Base-by-base conservation (phyloP, 2,888 invertebrate genomes). In the Azorinus chamasolen region DNA sequence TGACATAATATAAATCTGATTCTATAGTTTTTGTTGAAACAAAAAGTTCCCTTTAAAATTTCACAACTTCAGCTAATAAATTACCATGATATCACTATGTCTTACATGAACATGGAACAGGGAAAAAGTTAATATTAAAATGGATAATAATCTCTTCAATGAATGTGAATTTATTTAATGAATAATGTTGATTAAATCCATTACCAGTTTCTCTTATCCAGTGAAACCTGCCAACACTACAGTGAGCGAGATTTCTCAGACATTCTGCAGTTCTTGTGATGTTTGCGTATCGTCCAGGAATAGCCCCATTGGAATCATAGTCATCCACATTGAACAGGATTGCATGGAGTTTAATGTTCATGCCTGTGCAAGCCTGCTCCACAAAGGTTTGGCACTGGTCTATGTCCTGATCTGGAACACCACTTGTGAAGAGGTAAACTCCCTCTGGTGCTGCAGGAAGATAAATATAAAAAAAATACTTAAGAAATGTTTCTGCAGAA, bases 161-260 rank as follows among this genome's bases (percentile, higher is more conserved):
- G n/a, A n/a, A n/a, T n/a, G n/a, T n/a, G n/a, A n/a, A n/a, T n/a
- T n/a, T n/a, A n/a, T n/a, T n/a, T n/a, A n/a, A n/a, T n/a, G n/a
- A n/a, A n/a, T n/a, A n/a, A n/a, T n/a, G n/a, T n/a, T n/a, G n/a
- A n/a, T n/a, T n/a, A n/a, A n/a, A n/a, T n/a, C n/a, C n/a, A n/a
- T 54, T 59, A 92, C 93, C 93, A 80, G 92, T 93, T 80, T 93
- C 93, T 68, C 93, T 86, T 75, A 93, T 93, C 93, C 93, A 93
- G 79, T 93, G 93, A 72, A 93, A 93, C 53, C 93, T 85, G n/a
- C 93, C 93, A 8, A 85, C 88, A 57, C 90, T 89, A 55, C 89
- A 86, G 77, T 93, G 93, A 8, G 93, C 92, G 87, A 93, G 78
- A 57, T 88, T 88, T 18, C 93, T 68, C 51, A 93, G 85, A 69